Conservation (phyloP, 2,888 invertebrate species). For the Eupeodes luniger region DNA sequence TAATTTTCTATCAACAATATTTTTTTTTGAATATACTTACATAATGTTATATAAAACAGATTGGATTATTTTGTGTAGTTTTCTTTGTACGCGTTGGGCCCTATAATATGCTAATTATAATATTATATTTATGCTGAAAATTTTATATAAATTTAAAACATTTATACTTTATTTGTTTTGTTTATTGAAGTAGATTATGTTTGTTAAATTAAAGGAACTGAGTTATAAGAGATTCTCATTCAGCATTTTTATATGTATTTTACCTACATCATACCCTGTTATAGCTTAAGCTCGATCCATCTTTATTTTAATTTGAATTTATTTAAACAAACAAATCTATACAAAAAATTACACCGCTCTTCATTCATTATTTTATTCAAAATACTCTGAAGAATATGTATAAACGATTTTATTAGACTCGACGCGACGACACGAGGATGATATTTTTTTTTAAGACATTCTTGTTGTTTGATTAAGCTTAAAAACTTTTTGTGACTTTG, state of each 20-base stretch:
- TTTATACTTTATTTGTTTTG: neutral
- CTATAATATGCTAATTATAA: slow-evolving; percentile 4
- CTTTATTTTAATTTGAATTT: neutral
- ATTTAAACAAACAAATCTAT: neutral
- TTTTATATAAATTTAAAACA: neutral
- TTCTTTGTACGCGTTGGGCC: slow-evolving; percentile 22
- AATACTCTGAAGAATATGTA: too few species aligned
- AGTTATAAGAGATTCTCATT: neutral
- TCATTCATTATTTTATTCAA: slow-evolving; percentile 3
- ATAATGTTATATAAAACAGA: slow-evolving; percentile 4
- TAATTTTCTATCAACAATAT: slow-evolving; percentile 25
- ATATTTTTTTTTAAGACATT: too few species aligned
- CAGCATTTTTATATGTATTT: slow-evolving; percentile 6
- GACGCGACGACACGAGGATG: too few species aligned
- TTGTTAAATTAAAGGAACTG: slow-evolving; percentile 1
- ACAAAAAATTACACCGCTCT: neutral
- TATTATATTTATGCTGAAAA: slow-evolving; percentile 1
- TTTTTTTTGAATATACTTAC: slow-evolving; percentile 3
- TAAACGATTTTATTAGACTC: too few species aligned
- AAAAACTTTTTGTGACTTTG: too few species aligned
- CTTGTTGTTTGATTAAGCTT: too few species aligned
- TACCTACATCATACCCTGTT: neutral
- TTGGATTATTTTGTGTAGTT: slow-evolving; percentile 9
- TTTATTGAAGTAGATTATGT: slow-evolving; percentile 6
- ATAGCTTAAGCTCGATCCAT: neutral